Percentiles rank a stretch among this genome's conserved stretches.
phyloP scores from a whole-genome alignment of 2,113 vertebrate species.

The Burhinus oedicnemus region DNA sequence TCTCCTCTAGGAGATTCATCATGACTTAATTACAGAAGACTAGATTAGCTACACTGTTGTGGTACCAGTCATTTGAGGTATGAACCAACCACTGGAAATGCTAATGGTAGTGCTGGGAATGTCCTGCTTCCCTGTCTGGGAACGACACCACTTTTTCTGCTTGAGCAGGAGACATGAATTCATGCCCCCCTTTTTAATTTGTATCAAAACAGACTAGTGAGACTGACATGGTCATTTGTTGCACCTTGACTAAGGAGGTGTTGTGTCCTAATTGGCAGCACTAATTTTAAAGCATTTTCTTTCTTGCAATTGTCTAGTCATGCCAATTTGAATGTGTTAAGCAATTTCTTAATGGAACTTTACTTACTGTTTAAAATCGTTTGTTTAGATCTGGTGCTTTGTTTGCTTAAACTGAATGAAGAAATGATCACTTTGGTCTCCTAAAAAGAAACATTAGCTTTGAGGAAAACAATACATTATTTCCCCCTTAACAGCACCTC shows the following conservation, averaged over 20 bases:
- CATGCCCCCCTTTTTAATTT: not conserved
- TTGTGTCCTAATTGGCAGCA: not conserved
- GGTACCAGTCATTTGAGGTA: not conserved
- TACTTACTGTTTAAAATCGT: not conserved
- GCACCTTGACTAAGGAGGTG: not conserved
- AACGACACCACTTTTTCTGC: not conserved
- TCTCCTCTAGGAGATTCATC: not conserved
- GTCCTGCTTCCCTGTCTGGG: not conserved
- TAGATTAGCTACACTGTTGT: not conserved
- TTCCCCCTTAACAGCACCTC: not conserved
- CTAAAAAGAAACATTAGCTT: not conserved
- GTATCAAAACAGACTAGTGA: not conserved
- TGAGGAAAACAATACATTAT: not conserved
- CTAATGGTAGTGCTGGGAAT: not conserved
- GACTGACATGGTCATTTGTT: not conserved
- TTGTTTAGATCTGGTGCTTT: not conserved
- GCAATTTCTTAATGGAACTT: not conserved
- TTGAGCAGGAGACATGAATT: not conserved
- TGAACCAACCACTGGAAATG: not conserved
- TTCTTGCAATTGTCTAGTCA: not conserved
- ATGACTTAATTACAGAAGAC: not conserved
- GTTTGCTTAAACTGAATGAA: not conserved
- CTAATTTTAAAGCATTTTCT: not conserved
- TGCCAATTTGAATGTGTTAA: not conserved
- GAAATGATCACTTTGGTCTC: not conserved